A percentile compares a stretch with the other conserved stretches of the same genome.
Conservation (phyloP, 1,140 invertebrate genomes). For the Anoplolepis gracilipes region DNA sequence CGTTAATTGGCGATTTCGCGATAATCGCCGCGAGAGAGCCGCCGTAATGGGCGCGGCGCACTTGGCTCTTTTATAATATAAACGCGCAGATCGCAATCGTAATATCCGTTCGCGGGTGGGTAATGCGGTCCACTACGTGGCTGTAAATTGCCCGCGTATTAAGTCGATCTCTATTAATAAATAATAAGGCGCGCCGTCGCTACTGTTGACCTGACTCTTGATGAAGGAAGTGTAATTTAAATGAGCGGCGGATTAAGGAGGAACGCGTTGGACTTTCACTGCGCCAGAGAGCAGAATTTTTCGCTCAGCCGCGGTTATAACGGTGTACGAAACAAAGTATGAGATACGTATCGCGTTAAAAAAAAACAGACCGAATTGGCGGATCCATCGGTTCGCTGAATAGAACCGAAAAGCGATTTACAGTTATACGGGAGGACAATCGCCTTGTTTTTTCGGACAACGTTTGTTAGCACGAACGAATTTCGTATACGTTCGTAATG, state of each 20-base stretch:
- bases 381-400: background rate
- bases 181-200: slow-evolving; percentile 32
- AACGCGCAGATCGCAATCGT: slow-evolving; percentile 28
- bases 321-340: background rate
- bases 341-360: slow-evolving; percentile 6
- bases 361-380: background rate
- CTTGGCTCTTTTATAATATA: slow-evolving; percentile 35
- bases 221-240: slow-evolving; percentile 44
- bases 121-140: background rate
- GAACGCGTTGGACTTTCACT: slow-evolving; percentile 33
- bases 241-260: slow-evolving; percentile 28
- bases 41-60: slow-evolving; percentile 41
- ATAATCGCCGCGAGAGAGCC: background rate
- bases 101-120: background rate
- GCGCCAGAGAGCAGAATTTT: slow-evolving; percentile 14
- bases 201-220: slow-evolving; percentile 44
- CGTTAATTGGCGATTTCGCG: slow-evolving; percentile 33
- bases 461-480: no score
- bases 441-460: background rate
- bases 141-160: background rate
- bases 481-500: background rate
- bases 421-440: background rate
- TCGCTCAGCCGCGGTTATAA: background rate
- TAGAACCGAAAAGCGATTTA: background rate
- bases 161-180: slow-evolving; percentile 46